Evolutionary conservation across 2,113 vertebrate species (phyloP).

Genomic region (Cebidichthys violaceus): DNA sequence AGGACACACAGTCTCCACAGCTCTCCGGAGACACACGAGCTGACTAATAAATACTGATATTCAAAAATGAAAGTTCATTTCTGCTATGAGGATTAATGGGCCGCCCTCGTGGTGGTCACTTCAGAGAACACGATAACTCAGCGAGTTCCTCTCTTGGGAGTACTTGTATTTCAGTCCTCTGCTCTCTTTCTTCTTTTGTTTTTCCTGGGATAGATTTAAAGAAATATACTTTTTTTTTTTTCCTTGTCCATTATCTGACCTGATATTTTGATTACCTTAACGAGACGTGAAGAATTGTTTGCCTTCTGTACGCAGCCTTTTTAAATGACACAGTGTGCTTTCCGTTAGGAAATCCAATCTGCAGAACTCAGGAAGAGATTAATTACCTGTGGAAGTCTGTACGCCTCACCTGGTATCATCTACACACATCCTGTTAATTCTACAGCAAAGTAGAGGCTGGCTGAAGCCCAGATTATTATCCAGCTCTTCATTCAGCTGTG

Average conservation of each 20-base stretch:
- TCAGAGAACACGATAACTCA: slow-evolving; percentile 38
- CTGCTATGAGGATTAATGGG: slow-evolving; percentile 49
- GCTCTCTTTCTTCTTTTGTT: background rate
- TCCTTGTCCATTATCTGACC: background rate
- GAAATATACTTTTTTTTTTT: background rate
- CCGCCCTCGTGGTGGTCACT: slow-evolving; percentile 20
- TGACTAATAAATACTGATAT: slow-evolving; percentile 68
- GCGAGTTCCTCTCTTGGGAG: slow-evolving; percentile 11
- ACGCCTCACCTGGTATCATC: slow-evolving; percentile 60
- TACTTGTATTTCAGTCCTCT: background rate
- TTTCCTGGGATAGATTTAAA: background rate
- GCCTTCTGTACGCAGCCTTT: slow-evolving; percentile 9
- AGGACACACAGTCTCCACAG: slow-evolving; percentile 31
- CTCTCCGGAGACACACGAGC: slow-evolving; percentile 51
- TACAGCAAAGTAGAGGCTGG: slow-evolving; percentile 41
- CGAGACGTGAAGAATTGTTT: slow-evolving; percentile 20
- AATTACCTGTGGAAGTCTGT: slow-evolving; percentile 47
- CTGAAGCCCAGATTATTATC: slow-evolving; percentile 72
- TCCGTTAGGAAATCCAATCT: slow-evolving; percentile 46
- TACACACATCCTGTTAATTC: slow-evolving; percentile 65
- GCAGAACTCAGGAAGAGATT: slow-evolving; percentile 50
- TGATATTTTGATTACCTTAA: background rate
- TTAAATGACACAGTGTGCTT: slow-evolving; percentile 24
- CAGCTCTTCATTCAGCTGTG: slow-evolving; percentile 69
- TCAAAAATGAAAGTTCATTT: slow-evolving; percentile 61